Conservation (phyloP, 2,888 invertebrate species). For the Eupelmus urozonus region DNA sequence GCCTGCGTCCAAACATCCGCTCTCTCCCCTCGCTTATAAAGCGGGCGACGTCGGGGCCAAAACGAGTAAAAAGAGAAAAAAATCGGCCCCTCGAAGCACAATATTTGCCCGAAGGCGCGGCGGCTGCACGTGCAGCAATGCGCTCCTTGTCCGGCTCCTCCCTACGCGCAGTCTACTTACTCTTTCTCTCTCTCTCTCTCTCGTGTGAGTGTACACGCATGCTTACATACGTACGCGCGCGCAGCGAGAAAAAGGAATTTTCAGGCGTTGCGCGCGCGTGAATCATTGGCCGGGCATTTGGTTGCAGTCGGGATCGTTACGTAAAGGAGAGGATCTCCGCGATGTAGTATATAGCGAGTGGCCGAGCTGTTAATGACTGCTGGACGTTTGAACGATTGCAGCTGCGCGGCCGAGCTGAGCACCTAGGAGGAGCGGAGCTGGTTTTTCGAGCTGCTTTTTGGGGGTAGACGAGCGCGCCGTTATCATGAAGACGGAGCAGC, state of each 20-base stretch:
- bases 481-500: slow-evolving; percentile 47
- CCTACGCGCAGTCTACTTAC: too few species aligned
- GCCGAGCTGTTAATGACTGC: background rate
- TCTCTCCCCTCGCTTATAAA: too few species aligned
- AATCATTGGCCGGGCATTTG: slow-evolving; percentile 38
- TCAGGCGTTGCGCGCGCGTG: slow-evolving; percentile 19
- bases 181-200: too few species aligned
- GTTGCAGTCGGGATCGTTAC: slow-evolving; percentile 12
- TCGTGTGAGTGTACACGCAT: too few species aligned
- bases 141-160: slow-evolving; percentile 3
- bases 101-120: slow-evolving; percentile 3
- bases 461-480: background rate
- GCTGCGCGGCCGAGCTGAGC: too few species aligned
- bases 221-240: too few species aligned
- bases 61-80: too few species aligned
- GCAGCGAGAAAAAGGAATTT: slow-evolving; percentile 29
- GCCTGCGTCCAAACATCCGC: too few species aligned
- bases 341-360: background rate
- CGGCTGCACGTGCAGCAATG: slow-evolving; percentile 26
- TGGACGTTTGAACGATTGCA: background rate
- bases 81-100: too few species aligned
- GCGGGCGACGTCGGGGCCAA: too few species aligned
- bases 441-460: too few species aligned
- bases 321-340: slow-evolving; percentile 5
- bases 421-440: too few species aligned